Base-by-base conservation (phyloP, 2,113 vertebrate species). In the Tretioscincus oriximinensis region DNA sequence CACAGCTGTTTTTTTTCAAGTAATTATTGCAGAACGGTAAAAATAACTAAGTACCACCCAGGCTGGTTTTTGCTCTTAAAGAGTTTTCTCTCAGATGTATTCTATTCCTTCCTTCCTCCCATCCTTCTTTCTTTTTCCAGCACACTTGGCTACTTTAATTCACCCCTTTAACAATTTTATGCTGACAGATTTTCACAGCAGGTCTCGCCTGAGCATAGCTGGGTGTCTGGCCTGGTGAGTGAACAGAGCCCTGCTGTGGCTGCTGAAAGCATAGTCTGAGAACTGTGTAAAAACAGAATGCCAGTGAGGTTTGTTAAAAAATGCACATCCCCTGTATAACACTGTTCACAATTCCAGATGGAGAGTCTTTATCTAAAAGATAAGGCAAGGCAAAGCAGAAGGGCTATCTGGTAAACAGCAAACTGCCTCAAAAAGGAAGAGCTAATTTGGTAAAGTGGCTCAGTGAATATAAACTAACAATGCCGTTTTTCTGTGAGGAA, bases 161-260 rank as follows among this genome's bases (percentile, higher is more conserved):
- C 61, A 29, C 28, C 66, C 45, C 63, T 76, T 76, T 45, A 76
- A 18, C 58, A 61, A 66, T 77, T 76, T 76, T 77, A 20, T 66
- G 75, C 45, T 77, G 75, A 51, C 75, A 66, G 26, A 51, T 77
- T 66, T 77, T 49, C 75, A 66, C 63, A 66, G 75, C 63, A 22
- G 75, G 63, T 28, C 45, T 29, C 47, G 75, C 31, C 61, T 12
- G 35, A 20, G 41, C 41, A 29, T 26, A 77, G 63, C 75, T 66
- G 66, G 45, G 16, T 12, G 20, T 66, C 63, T 49, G 63, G 49
- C 41, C 75, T 51, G 18, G 61, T 66, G 75, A 28, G 61, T n/a
- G 22, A 76, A 77, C 35, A 26, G 31, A 76, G 58, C 12, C 31
- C 58, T 26, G 58, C 31, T 63, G 60, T 76, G 26, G 16, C 35